Evolutionary conservation across 2,797 vertebrate genomes (phyloP).

Genomic region (Takifugu rubripes): DNA sequence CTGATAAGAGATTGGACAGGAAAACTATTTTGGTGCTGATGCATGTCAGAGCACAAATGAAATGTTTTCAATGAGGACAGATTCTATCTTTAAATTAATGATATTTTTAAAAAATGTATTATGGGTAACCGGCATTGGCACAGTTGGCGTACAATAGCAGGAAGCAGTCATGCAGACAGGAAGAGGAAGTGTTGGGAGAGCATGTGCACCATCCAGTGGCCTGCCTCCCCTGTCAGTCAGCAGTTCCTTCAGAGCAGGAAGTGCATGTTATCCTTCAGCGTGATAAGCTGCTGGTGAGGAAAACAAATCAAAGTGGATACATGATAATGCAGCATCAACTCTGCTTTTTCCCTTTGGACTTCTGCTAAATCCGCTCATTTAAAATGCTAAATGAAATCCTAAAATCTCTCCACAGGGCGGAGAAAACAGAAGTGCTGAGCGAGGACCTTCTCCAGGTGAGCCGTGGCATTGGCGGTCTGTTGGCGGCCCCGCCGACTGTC

Average conservation of each 20-base stretch:
- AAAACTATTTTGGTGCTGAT: conserved; percentile 44
- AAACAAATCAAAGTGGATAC: conserved; percentile 1
- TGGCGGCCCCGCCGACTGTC: not conserved
- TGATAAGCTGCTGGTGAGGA: not conserved
- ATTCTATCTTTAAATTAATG: conserved; percentile 43
- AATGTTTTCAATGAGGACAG: too few relatives aligned
- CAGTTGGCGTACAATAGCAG: conserved; percentile 69
- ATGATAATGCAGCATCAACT: not conserved
- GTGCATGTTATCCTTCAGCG: not conserved
- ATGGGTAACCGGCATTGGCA: conserved; percentile 46
- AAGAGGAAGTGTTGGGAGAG: conserved; percentile 45
- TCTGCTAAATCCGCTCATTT: too few relatives aligned
- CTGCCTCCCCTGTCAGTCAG: conserved; percentile 12
- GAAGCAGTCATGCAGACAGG: conserved; percentile 68
- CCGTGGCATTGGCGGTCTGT: conserved; percentile 1
- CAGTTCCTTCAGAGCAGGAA: conserved; percentile 5
- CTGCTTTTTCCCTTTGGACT: too few relatives aligned
- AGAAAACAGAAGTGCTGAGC: conserved; percentile 95
- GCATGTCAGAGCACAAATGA: not conserved
- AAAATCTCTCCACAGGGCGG: conserved; percentile 71
- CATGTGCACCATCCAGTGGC: conserved; percentile 33
- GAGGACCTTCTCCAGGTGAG: conserved; percentile 96
- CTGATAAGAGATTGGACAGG: conserved; percentile 43
- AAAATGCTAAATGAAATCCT: too few relatives aligned
- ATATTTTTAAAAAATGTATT: conserved; percentile 58